These are phyloP conservation scores for Centruroides vittatus DNA, from an alignment of 1,140 invertebrate genomes.

Conservation along the genomic window DNA sequence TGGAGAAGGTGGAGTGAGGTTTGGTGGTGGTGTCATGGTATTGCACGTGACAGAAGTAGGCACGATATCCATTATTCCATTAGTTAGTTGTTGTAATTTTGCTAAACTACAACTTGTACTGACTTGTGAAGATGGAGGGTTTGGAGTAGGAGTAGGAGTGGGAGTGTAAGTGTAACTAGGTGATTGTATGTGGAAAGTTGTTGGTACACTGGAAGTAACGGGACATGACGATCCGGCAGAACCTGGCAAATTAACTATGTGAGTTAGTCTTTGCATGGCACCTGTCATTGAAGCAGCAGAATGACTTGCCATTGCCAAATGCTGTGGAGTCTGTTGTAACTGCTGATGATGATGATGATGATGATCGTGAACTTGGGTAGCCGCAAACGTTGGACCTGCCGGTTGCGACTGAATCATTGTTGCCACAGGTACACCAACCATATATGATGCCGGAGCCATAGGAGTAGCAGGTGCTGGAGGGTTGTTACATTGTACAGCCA, in stretches of 20 bases:
- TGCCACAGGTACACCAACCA: constrained; percentile 33
- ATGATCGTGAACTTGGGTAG: constrained; percentile 4
- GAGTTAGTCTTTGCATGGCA: constrained; percentile 25
- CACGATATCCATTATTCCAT: constrained; percentile 53
- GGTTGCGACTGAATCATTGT: constrained; percentile 42
- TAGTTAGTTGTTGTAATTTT: constrained; percentile 71
- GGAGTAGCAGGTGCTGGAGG: constrained; percentile 3
- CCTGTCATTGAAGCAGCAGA: constrained; percentile 9
- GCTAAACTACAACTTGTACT: constrained; percentile 52
- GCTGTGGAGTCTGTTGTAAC: constrained; percentile 8
- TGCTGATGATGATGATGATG: constrained; percentile 12
- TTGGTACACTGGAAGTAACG: constrained; percentile 36
- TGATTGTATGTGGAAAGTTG: constrained; percentile 46
- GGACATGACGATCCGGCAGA: constrained; percentile 32
- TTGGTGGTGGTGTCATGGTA: constrained; percentile 39
- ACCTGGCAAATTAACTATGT: constrained; percentile 26
- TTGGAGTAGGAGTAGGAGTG: constrained; percentile 10
- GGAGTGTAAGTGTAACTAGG: constrained; percentile 18
- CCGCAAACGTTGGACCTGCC: constrained; percentile 20
- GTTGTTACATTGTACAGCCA: constrained; percentile 13
- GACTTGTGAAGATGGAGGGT: constrained; percentile 15
- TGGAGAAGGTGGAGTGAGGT: constrained; percentile 29
- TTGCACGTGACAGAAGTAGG: constrained; percentile 48
- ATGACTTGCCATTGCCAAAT: constrained; percentile 10
- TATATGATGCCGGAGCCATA: constrained; percentile 14